phyloP scores from a whole-genome alignment of 1,140 invertebrate species.

The Arion vulgaris region DNA sequence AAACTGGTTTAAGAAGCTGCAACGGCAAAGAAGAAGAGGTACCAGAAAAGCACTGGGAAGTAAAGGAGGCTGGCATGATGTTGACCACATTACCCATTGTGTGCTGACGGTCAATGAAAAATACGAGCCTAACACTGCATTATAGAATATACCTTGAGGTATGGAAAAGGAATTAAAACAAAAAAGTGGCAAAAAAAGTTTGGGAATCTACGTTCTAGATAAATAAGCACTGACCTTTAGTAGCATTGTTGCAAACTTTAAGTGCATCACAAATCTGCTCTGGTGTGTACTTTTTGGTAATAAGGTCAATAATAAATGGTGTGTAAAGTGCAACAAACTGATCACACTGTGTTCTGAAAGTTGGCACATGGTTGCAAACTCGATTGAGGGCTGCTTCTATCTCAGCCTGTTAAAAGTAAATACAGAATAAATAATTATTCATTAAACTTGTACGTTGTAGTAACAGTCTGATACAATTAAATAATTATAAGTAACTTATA shows the following conservation, averaged over 20 bases:
- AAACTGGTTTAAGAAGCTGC: too few relatives aligned
- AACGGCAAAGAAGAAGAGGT: too few relatives aligned
- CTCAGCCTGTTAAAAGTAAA: slow-evolving; percentile 77
- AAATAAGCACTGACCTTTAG: neutral
- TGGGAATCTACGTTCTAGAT: too few relatives aligned
- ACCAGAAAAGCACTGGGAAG: too few relatives aligned
- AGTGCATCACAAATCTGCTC: slow-evolving; percentile 80
- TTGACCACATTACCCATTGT: too few relatives aligned
- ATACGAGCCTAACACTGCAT: too few relatives aligned
- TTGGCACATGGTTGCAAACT: slow-evolving; percentile 82
- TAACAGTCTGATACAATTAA: neutral
- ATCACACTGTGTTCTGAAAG: slow-evolving; percentile 80
- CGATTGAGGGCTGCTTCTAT: slow-evolving; percentile 82
- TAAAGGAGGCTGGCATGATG: too few relatives aligned
- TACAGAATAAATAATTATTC: neutral
- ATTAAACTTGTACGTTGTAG: neutral
- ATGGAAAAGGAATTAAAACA: too few relatives aligned
- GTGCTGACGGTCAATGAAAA: too few relatives aligned
- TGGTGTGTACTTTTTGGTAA: slow-evolving; percentile 82
- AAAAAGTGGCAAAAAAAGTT: too few relatives aligned
- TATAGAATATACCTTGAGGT: too few relatives aligned
- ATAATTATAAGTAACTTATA: too few relatives aligned
- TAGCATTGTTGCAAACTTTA: slow-evolving; percentile 75
- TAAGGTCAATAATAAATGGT: slow-evolving; percentile 82
- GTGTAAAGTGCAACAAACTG: slow-evolving; percentile 86